Conservation (phyloP, 1,140 invertebrate species). For the Galleria mellonella region DNA sequence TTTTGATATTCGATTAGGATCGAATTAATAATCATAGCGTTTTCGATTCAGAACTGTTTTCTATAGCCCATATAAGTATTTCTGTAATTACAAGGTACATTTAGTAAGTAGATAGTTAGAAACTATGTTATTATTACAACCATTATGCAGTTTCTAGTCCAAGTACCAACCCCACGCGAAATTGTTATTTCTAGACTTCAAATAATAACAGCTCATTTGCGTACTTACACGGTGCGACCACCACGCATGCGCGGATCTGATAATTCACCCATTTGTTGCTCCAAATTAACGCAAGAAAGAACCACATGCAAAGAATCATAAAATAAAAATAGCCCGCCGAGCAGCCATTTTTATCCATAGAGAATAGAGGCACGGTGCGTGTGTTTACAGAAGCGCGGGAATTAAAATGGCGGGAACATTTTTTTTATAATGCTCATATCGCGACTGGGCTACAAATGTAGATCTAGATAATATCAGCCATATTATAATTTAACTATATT, state of each 20-base stretch:
- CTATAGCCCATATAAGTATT: too few species aligned
- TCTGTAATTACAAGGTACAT: not conserved
- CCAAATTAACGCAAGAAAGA: conserved; percentile 45
- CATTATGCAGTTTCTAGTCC: conserved; percentile 13
- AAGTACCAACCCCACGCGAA: conserved; percentile 38
- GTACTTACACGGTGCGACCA: conserved; percentile 40
- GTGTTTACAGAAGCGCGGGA: conserved; percentile 30
- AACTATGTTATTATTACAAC: conserved; percentile 1
- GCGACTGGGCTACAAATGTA: too few species aligned
- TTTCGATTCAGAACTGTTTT: too few species aligned
- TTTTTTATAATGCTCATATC: too few species aligned
- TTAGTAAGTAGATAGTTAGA: not conserved
- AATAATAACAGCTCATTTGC: conserved; percentile 36
- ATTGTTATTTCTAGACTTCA: conserved; percentile 35
- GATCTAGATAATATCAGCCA: too few species aligned
- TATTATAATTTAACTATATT: too few species aligned
- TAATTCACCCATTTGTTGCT: conserved; percentile 56
- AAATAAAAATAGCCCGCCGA: conserved; percentile 51
- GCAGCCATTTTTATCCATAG: conserved; percentile 48
- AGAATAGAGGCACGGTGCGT: conserved; percentile 37
- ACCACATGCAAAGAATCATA: conserved; percentile 55
- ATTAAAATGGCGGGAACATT: not conserved
- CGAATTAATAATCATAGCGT: too few species aligned
- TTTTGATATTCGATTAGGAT: too few species aligned
- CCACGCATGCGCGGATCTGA: conserved; percentile 61